phyloP scores from a whole-genome alignment of 2,113 vertebrate genomes.

The Podarcis cretensis region DNA sequence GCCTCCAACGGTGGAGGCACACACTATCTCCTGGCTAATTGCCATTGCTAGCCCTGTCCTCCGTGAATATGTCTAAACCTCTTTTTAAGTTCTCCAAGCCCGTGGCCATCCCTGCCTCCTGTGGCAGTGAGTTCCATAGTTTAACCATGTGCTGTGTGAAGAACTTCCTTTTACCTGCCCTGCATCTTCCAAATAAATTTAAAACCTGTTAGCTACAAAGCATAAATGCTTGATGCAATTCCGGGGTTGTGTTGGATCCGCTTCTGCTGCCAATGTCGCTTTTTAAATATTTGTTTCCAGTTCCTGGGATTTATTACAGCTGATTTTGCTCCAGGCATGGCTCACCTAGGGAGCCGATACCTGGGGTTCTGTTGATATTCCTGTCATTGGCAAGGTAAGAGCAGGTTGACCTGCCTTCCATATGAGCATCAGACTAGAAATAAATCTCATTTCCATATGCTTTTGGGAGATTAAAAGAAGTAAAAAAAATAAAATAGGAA shows the following conservation, averaged over 20 bases:
- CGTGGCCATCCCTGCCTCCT: too few relatives aligned
- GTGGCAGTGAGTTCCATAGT: too few relatives aligned
- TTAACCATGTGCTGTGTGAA: too few relatives aligned
- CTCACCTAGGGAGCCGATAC: constrained; percentile 83
- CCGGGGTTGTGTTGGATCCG: constrained; percentile 52
- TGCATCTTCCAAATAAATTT: not conserved
- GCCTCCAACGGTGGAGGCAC: too few relatives aligned
- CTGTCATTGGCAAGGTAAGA: constrained; percentile 83
- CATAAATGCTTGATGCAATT: constrained; percentile 40
- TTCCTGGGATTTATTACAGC: constrained; percentile 82
- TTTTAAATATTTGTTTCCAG: constrained; percentile 72
- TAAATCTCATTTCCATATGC: constrained; percentile 62
- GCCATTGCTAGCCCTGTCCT: too few relatives aligned
- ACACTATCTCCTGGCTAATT: too few relatives aligned
- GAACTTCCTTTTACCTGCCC: too few relatives aligned
- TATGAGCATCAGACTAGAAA: constrained; percentile 55
- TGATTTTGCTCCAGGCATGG: constrained; percentile 84
- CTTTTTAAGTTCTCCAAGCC: too few relatives aligned
- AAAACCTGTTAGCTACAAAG: constrained; percentile 3
- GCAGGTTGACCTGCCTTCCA: constrained; percentile 60
- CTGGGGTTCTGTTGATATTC: constrained; percentile 88
- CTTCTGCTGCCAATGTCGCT: constrained; percentile 58
- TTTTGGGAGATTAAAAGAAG: constrained; percentile 51
- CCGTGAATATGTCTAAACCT: too few relatives aligned
- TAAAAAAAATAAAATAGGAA: constrained; percentile 36